phyloP scores from a whole-genome alignment of 2,797 vertebrate species.

The Anableps anableps region DNA sequence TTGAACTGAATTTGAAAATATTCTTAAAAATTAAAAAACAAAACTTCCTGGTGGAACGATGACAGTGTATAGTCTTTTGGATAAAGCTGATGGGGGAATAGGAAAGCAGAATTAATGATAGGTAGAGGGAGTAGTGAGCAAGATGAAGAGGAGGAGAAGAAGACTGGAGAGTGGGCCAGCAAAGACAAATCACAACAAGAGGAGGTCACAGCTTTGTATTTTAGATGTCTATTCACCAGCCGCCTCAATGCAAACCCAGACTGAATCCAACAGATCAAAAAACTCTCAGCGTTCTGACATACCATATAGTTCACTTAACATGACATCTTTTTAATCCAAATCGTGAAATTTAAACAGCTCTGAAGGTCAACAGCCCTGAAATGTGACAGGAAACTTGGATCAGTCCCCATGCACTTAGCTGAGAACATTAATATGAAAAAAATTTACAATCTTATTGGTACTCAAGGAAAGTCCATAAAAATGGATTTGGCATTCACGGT shows the following conservation, averaged over 20 bases:
- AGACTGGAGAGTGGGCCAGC: not conserved
- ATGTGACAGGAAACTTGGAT: not conserved
- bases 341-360: not conserved
- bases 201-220: not conserved
- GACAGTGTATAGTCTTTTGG: conserved; percentile 6
- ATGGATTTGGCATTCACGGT: not conserved
- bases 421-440: not conserved
- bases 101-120: conserved; percentile 28
- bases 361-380: not conserved
- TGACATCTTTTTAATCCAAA: not conserved
- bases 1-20: not conserved
- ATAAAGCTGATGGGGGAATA: conserved; percentile 2
- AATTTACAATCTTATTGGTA: not conserved
- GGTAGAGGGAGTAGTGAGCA: not conserved
- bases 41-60: conserved; percentile 1
- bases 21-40: not conserved
- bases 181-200: not conserved
- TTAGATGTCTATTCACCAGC: not conserved
- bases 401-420: not conserved
- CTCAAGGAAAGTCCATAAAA: not conserved
- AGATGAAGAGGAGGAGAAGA: not conserved
- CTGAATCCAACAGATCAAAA: not conserved
- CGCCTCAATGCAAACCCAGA: not conserved
- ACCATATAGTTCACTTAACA: not conserved
- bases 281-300: not conserved